Conservation (phyloP, 2,888 invertebrate species). For the Linnaemya tessellans region DNA sequence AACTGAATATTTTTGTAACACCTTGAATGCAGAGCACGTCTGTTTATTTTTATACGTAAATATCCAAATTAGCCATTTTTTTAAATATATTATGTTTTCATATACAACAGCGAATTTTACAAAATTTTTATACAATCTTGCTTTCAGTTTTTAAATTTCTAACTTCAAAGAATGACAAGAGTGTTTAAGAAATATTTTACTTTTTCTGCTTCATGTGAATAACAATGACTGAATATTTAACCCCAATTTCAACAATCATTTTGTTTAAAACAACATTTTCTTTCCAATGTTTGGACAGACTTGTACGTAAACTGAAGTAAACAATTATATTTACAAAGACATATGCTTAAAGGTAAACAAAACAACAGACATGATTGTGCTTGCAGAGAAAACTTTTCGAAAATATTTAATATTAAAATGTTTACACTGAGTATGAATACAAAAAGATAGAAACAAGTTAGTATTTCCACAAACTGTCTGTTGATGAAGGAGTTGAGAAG, state of each 20-base stretch:
- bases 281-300: not conserved
- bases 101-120: not conserved
- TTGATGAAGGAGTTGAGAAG: not conserved
- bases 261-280: conserved; percentile 38
- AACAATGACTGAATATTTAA: conserved; percentile 43
- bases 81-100: no score
- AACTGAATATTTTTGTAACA: no score
- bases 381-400: not conserved
- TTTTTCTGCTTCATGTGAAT: conserved; percentile 1
- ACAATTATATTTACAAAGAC: not conserved
- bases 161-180: not conserved
- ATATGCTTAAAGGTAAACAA: not conserved
- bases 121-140: not conserved
- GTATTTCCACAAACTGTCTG: not conserved
- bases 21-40: no score
- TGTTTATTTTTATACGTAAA: not conserved
- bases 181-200: not conserved
- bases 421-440: not conserved
- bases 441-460: no score
- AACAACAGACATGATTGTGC: not conserved
- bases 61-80: not conserved
- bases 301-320: not conserved
- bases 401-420: not conserved
- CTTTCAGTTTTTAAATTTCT: not conserved
- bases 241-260: conserved; percentile 51